Percentiles rank a stretch among this genome's conserved stretches.
phyloP scores from a whole-genome alignment of 2,113 vertebrate species.

The Tragelaphus strepsiceros region DNA sequence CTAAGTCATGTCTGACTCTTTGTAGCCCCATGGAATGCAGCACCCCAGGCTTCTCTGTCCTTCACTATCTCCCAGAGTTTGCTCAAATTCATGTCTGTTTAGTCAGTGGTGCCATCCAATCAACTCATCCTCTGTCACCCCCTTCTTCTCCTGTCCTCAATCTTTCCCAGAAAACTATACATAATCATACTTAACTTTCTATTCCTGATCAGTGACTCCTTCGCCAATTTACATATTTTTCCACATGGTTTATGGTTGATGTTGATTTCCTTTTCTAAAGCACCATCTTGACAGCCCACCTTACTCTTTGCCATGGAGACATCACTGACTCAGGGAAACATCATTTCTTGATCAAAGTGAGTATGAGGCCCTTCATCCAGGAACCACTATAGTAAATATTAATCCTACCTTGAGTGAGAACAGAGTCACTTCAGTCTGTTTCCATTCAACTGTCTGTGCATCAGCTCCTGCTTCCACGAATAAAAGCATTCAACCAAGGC shows the following conservation, averaged over 20 bases:
- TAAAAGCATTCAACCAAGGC: background rate
- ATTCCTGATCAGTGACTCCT: background rate
- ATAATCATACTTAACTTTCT: background rate
- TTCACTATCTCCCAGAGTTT: background rate
- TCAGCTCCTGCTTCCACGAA: background rate
- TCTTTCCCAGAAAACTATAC: background rate
- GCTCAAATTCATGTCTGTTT: background rate
- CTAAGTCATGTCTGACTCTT: background rate
- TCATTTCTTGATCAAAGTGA: background rate
- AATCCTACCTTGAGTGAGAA: background rate
- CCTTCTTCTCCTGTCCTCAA: background rate
- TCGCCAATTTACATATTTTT: background rate
- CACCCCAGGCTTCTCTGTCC: background rate
- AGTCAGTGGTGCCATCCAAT: background rate
- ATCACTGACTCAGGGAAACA: background rate
- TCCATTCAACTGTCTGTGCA: background rate
- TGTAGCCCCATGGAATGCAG: background rate
- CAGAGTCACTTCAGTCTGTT: background rate
- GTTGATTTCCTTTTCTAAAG: background rate
- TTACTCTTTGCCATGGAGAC: background rate
- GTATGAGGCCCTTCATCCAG: background rate
- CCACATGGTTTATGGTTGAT: background rate
- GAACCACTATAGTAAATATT: background rate
- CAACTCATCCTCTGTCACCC: background rate
- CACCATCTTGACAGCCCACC: background rate